Evolutionary conservation across 2,113 vertebrate species (phyloP), one percentile per base, ranked within the genome.

Genomic region (Trichechus manatus): DNA sequence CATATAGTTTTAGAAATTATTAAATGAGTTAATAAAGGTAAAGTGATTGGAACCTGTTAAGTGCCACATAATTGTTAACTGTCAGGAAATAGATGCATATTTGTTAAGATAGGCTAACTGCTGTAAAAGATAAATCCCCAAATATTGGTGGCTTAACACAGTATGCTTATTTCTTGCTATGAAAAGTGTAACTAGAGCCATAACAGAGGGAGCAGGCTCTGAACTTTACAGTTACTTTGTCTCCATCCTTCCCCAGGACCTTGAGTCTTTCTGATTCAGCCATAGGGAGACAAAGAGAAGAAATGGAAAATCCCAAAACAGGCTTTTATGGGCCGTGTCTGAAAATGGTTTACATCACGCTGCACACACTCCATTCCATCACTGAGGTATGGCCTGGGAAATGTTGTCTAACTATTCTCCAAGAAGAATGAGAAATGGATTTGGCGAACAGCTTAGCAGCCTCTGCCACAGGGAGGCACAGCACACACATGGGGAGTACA

Each of bases 221-320:
- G 44, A 9, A 74, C 1, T 22, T 17, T 8, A 33, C 81, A 79
- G 29, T 78, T 70, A 36, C 17, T 81, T 81, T 83, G 47, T 59
- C 42, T 53, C 47, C 8, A 63, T 23, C 9, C 19, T 84, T 74
- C 31, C 50, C 36, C 64, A 27, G 1, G n/a, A 9, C 5, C 4
- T 61, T 6, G 20, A 77, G 47, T 81, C 61, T 4, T 91, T 63
- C 29, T 39, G 20, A 63, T 53, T 91, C 17, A 59, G 4, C 3
- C 15, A 50, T 0, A 50, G 15, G 74, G 5, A 80, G 22, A 64
- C 36, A 87, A 93, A 53, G 44, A 81, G 19, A 93, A 56, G 19
- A 93, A 95, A 83, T 33, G 14, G 19, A 75, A 89, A 78, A 59
- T 94, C 42, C 66, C 33, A 31, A 80, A 83, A 61, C 72, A 91